Evolutionary conservation across 2,113 vertebrate species (phyloP).

Genomic region (Amia ocellicauda): DNA sequence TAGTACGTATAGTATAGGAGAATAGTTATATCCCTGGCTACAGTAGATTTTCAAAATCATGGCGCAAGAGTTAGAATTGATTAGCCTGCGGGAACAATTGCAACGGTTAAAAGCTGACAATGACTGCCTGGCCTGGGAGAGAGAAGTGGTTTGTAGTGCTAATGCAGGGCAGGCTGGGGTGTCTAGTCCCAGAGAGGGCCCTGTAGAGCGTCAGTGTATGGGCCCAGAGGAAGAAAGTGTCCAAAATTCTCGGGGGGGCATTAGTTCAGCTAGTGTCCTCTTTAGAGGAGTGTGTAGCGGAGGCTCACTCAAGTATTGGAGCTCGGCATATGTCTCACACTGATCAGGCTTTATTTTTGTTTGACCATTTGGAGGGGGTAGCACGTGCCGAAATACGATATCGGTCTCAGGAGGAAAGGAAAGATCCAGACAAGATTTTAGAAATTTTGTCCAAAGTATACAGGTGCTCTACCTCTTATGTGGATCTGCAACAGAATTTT

Average conservation of each 20-base stretch:
- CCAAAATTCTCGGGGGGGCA: slow-evolving; percentile 11
- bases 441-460: background rate
- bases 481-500: background rate
- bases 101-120: no score
- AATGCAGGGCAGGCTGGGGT: no score
- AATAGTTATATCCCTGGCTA: no score
- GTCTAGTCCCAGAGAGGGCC: no score
- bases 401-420: background rate
- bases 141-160: no score
- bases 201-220: no score
- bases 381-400: background rate
- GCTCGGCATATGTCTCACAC: background rate
- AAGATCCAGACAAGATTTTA: background rate
- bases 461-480: background rate
- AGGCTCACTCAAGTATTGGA: background rate
- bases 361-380: background rate
- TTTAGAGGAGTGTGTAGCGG: slow-evolving; percentile 19
- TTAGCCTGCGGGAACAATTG: no score
- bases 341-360: background rate
- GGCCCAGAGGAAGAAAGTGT: slow-evolving; percentile 16
- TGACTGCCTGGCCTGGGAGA: no score
- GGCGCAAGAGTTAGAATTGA: no score
- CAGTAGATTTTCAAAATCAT: no score
- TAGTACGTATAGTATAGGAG: no score
- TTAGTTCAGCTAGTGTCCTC: background rate